A percentile compares a stretch with the other conserved stretches of the same genome.
These are phyloP conservation scores for human DNA, from an alignment of 2,113 vertebrate species.

Conservation along the genomic window GRCh38 chr4:46386501-46387000, in stretches of 20 bases:
- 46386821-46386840: conserved; percentile 26
- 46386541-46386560: neutral
- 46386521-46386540: neutral
- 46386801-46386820: conserved; percentile 68
- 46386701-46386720: conserved; percentile 83
- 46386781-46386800: conserved; percentile 73
- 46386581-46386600: conserved; percentile 43
- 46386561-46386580: neutral
- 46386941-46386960: conserved; percentile 51
- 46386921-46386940: neutral
- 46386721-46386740: conserved; percentile 85
- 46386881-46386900: neutral
- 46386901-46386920: neutral
- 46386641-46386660: neutral
- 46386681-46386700: conserved; percentile 20
- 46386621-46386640: neutral
- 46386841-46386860: neutral
- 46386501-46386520: neutral
- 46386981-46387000: conserved; percentile 50
- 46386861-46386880: neutral
- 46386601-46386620: conserved; percentile 31
- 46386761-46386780: conserved; percentile 75
- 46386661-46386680: conserved; percentile 15
- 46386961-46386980: conserved; percentile 19
- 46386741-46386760: conserved; percentile 84